A percentile compares a stretch with the other conserved stretches of the same genome.
Evolutionary conservation across 1,140 invertebrate species (phyloP).

Genomic region (Drosophila sechellia): DNA sequence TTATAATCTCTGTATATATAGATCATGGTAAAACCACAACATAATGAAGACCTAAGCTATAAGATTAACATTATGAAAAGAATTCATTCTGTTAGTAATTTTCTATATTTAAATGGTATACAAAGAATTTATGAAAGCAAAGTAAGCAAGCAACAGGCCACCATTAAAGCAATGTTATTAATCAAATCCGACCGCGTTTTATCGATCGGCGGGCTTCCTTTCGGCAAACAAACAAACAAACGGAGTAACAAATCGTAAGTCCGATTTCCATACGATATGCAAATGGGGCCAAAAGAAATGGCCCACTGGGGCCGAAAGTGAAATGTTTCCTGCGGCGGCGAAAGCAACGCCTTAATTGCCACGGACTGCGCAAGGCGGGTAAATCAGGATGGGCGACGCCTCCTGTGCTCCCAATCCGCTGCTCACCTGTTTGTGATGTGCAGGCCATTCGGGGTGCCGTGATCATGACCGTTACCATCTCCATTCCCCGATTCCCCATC

Average conservation of each 20-base stretch:
- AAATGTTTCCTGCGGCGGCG: slow-evolving; percentile 72
- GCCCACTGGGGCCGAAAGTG: slow-evolving; percentile 69
- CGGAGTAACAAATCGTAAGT: slow-evolving; percentile 36
- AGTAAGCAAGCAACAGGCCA: slow-evolving; percentile 48
- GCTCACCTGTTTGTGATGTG: slow-evolving; percentile 82
- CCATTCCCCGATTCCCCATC: slow-evolving; percentile 70
- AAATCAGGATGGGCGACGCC: slow-evolving; percentile 3
- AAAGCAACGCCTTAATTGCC: slow-evolving; percentile 69
- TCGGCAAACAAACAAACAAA: slow-evolving; percentile 16
- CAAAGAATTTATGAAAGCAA: slow-evolving; percentile 8
- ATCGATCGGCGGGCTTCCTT: slow-evolving; percentile 34
- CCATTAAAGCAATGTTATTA: slow-evolving; percentile 19
- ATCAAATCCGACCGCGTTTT: slow-evolving; percentile 18
- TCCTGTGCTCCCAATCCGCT: slow-evolving; percentile 23
- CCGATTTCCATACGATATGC: slow-evolving; percentile 78
- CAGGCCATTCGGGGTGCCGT: slow-evolving; percentile 49
- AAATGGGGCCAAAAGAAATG: slow-evolving; percentile 69
- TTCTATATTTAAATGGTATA: no score
- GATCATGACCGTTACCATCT: slow-evolving; percentile 15
- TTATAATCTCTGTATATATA: neutral
- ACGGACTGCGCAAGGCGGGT: slow-evolving; percentile 30
- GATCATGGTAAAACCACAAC: neutral
- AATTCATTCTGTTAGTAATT: no score
- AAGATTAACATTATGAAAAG: no score
- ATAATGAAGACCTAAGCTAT: no score